Conservation (phyloP, 2,888 invertebrate species). For the Scaptodrosophila latifasciaeformis region DNA sequence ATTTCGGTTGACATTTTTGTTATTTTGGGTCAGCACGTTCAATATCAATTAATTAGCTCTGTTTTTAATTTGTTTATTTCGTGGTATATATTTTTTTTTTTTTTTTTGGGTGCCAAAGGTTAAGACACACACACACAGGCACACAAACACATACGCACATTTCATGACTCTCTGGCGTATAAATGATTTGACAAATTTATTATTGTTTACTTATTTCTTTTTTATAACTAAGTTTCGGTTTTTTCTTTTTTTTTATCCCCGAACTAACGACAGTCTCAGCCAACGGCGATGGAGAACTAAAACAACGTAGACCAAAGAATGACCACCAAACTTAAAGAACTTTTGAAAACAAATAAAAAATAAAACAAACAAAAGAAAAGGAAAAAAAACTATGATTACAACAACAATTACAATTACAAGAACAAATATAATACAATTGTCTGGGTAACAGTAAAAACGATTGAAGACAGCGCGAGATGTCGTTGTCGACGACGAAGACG, state of each 20-base stretch:
- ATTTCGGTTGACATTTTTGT: too few species aligned
- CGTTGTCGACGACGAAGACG: too few species aligned
- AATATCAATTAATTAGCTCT: too few species aligned
- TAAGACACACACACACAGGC: too few species aligned
- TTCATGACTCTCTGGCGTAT: too few species aligned
- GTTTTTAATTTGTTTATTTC: too few species aligned
- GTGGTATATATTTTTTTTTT: too few species aligned
- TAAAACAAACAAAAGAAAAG: slow-evolving; percentile 1
- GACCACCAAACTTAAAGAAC: slow-evolving; percentile 45
- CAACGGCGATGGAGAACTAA: slow-evolving; percentile 57
- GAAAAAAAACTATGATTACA: slow-evolving; percentile 12
- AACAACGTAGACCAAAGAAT: slow-evolving; percentile 45
- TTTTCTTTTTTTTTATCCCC: slow-evolving; percentile 37
- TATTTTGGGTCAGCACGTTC: too few species aligned
- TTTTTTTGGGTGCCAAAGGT: too few species aligned
- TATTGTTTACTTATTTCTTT: slow-evolving; percentile 6
- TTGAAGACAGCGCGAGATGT: slow-evolving; percentile 17
- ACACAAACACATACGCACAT: too few species aligned
- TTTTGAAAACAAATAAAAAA: not conserved
- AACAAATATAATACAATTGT: not conserved
- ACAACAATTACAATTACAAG: not conserved
- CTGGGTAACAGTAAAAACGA: slow-evolving; percentile 12
- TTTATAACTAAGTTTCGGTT: slow-evolving; percentile 2
- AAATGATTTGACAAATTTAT: slow-evolving; percentile 9
- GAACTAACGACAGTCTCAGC: slow-evolving; percentile 40